These are phyloP conservation scores for Thereva unica DNA, from an alignment of 2,888 invertebrate species.

Conservation along the genomic window DNA sequence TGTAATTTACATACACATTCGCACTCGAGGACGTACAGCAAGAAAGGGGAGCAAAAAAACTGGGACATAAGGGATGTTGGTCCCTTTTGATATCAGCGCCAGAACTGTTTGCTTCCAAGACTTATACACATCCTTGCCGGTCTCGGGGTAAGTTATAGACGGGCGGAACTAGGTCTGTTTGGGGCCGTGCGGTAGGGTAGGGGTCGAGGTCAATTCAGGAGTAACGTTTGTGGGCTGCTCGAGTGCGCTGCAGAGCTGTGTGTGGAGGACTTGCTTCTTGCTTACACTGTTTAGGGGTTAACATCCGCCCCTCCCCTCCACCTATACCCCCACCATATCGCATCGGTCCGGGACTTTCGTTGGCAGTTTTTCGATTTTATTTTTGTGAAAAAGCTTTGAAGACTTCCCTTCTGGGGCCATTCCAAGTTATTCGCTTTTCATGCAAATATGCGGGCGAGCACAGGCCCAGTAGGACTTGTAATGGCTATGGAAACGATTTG, in stretches of 20 bases:
- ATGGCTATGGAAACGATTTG: no score
- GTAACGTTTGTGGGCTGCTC: no score
- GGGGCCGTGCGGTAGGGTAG: neutral
- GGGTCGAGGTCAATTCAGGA: neutral
- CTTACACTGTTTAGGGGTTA: no score
- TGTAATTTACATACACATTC: slow-evolving; percentile 35
- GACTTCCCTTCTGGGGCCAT: no score
- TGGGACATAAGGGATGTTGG: neutral
- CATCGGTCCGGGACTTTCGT: no score
- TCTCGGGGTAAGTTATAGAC: slow-evolving; percentile 22
- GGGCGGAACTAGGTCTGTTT: slow-evolving; percentile 1
- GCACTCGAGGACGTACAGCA: neutral
- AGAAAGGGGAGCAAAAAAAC: neutral
- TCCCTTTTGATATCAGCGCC: slow-evolving; percentile 10
- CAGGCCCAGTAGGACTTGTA: no score
- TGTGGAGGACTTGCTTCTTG: no score
- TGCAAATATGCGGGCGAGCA: neutral
- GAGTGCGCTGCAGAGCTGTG: no score
- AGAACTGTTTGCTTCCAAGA: slow-evolving; percentile 16
- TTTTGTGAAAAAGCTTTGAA: no score
- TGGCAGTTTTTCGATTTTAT: no score
- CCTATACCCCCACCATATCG: no score
- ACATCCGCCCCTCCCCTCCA: no score
- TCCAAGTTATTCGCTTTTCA: slow-evolving; percentile 14
- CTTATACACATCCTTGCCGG: slow-evolving; percentile 10